A percentile compares a stretch with the other conserved stretches of the same genome.
phyloP scores from a whole-genome alignment of 2,797 vertebrate species.

The Lepidocolaptes lacrymiger region DNA sequence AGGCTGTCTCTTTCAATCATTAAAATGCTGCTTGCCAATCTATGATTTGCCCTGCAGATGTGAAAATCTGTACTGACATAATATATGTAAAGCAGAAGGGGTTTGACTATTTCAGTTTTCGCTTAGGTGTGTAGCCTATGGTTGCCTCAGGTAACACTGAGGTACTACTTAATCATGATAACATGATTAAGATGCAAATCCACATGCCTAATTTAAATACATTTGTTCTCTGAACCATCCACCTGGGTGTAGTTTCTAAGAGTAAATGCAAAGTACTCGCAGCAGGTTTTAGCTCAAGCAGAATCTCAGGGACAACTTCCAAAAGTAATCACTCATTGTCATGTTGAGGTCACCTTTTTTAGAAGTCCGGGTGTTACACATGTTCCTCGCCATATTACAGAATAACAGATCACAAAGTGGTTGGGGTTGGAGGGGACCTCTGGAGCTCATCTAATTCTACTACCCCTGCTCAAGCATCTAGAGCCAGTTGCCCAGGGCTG shows the following conservation, averaged over 20 bases:
- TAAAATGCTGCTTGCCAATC: conserved; percentile 25
- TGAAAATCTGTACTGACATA: conserved; percentile 52
- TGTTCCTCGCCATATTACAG: background rate
- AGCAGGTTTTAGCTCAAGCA: conserved; percentile 29
- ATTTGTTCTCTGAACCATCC: conserved; percentile 48
- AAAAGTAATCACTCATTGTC: conserved; percentile 3
- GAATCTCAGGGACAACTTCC: conserved; percentile 28
- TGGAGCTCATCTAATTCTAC: background rate
- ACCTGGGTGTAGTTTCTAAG: conserved; percentile 51
- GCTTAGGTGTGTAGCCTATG: conserved; percentile 45
- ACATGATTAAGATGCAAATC: conserved; percentile 61
- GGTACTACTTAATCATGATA: conserved; percentile 62
- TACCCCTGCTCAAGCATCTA: background rate
- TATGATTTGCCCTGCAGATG: conserved; percentile 55
- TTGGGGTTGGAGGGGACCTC: background rate
- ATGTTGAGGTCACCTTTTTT: background rate
- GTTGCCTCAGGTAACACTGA: conserved; percentile 50
- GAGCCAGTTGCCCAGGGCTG: fast-evolving
- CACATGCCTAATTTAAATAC: conserved; percentile 52
- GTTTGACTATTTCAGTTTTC: conserved; percentile 50
- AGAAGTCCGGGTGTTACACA: background rate
- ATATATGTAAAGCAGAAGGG: conserved; percentile 54
- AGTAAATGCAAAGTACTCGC: conserved; percentile 42
- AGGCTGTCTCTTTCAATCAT: conserved; percentile 32
- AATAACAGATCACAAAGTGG: background rate